Base-by-base conservation (phyloP, 2,113 vertebrate genomes). In the Elanoides forficatus region DNA sequence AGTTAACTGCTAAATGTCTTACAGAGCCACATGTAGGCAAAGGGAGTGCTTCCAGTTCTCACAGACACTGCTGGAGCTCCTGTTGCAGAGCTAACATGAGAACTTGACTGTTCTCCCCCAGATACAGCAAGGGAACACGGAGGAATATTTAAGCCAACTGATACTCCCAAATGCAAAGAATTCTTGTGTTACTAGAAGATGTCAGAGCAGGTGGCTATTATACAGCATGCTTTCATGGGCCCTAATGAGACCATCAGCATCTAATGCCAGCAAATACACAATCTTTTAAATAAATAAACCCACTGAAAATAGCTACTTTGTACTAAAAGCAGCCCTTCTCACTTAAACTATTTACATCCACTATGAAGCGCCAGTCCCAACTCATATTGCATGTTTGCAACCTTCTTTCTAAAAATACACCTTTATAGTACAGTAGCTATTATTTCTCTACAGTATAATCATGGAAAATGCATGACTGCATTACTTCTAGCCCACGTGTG, bases 371-470 rank as follows among this genome's bases (percentile, higher is more conserved):
- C 72, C 68, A 87, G 83, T 65, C 42, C 59, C 86, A 91, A 43
- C 59, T 63, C 43, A 81, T 18, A 60, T 0, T 47, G 18, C 42
- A 43, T 29, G 13, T 66, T 78, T 86, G 88, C 42, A 84, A 79
- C 36, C 47, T 75, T 72, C 60, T 48, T 91, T 88, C 90, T 93
- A 92, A 96, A 95, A 94, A 90, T 67, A 95, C 10, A 52, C n/a
- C 36, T 60, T 78, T 42, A n/a, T 2, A 80, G 52, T 86, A 94
- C 11, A 95, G 82, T 12, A 72, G 48, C 76, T 86, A 76, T 91
- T 97, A 67, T 81, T 95, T 45, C 80, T 55, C 45, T 72, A 8
- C 70, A 58, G 65, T 70, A 75, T 75, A 86, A 93, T 85, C 83
- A 87, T 60, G 83, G 88, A 92, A 95, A 96, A 56, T 22, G 48